Evolutionary conservation across 2,888 invertebrate species (phyloP), one percentile per base, ranked within the genome.

Genomic region (Junonia oenone): DNA sequence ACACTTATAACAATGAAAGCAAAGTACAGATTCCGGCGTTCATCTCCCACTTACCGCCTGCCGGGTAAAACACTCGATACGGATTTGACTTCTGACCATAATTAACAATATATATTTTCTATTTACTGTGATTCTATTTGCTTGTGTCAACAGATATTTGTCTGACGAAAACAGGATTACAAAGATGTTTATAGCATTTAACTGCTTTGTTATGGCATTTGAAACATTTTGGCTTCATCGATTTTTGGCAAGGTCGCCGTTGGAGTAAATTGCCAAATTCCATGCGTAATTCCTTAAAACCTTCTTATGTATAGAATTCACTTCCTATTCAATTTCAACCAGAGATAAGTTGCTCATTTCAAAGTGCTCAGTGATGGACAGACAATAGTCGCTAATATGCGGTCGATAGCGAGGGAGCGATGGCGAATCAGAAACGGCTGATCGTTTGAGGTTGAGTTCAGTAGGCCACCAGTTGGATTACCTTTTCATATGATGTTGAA

Each of bases 21-120:
- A 82, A 68, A 75, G 84, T 64, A 64, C 63, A 76, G 63, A 76
- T 68, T 84, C 61, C 72, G 56, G 49, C 61, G 66, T 45, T 55
- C 43, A 45, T 43, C 26, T 35, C 37, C 31, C 37, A 51, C 31
- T 66, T 63, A 66, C 63, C 51, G 59, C 51, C 67, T 62, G 65
- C 63, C 68, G 75, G 75, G 56, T 70, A 51, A 77, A 81, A 78
- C 74, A 78, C 76, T 75, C 67, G 66, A 63, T 64, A 65, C 67
- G 45, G 72, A 74, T 76, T 73, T 64, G 69, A 74, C 70, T 76
- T 73, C 69, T 69, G 72, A 70, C 60, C 73, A 71, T 66, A 64
- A 69, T 66, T 66, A 66, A 66, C 63, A 52, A 52, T 52, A 59
- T 58, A 55, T 56, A 51, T 55, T 55, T 58, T 60, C 51, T 54